Evolutionary conservation across 2,113 vertebrate genomes (phyloP), one percentile per base, ranked within the genome.

Genomic region (Vicugna pacos): DNA sequence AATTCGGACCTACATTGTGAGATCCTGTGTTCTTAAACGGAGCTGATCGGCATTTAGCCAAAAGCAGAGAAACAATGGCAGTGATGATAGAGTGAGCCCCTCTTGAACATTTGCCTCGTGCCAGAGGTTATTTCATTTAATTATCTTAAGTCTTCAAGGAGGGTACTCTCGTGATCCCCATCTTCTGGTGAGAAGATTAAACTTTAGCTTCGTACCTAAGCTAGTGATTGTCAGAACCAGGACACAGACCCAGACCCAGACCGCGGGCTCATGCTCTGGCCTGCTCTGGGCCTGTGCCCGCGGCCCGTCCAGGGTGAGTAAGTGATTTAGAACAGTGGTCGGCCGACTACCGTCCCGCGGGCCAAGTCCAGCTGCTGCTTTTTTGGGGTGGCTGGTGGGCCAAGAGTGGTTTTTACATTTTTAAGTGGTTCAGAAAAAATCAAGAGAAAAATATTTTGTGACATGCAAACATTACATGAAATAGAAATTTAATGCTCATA

Each of bases 131-230:
- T 69, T 72, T 67, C 75, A 79, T 56, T 77, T 69, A 77, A 32
- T 92, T 94, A 52, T 89, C 38, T 58, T 9, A 20, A 50, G 38
- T 42, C 19, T 76, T 54, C n/a, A 30, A 24, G n/a, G 79, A 85
- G 48, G 54, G 58, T 32, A 19, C 30, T 70, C 10, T 30, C 11
- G 9, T 38, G 32, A 52, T 72, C 48, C 50, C 46, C 87, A 16
- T 73, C 73, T 87, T 96, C 89, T 83, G 88, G 52, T 22, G 72
- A 93, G 82, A 72, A 81, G 30, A 50, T 76, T 50, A 60, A 70
- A 65, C 16, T 35, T 54, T 12, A 80, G 62, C 20, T 81, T 24
- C 54, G n/a, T n/a, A 56, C 24, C 54, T 10, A 62, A 67, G 62
- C 77, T 54, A 5, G 54, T 52, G 22, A 76, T 77, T 24, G 54